Base-by-base conservation (phyloP, 2,888 invertebrate genomes). In the Philonicus albiceps region DNA sequence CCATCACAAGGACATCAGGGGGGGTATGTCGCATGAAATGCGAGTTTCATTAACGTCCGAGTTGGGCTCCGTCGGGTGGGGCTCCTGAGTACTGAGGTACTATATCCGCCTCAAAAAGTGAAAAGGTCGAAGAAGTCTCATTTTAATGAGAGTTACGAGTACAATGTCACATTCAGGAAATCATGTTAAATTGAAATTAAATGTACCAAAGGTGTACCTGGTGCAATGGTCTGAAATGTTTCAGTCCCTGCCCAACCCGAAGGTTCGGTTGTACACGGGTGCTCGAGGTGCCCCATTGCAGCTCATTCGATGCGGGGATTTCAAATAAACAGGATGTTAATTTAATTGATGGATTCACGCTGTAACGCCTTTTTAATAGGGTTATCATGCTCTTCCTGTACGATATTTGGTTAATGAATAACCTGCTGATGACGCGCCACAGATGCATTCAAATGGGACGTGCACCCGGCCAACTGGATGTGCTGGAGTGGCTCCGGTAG, bases 361-460 rank as follows among this genome's bases (percentile, higher is more conserved):
- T 88, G 88, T 89, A 89, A 89, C 89, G 88, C 89, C 89, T 89
- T 89, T 89, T 89, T 89, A 89, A 89, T 89, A 88, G 89, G 89
- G 89, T 89, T 89, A 89, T 89, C 88, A 89, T 87, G 53, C 78
- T n/a, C n/a, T 74, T 55, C 64, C 76, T 64, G 86, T 84, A 43
- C 78, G 78, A 88, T 87, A 87, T 88, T 88, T 86, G 87, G 88
- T 87, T 88, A 88, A 88, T 88, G 87, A 88, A 88, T 88, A 88
- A 87, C 76, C 88, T 83, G 87, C 86, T 88, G 86, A 86, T 86
- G 87, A 86, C 85, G 74, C 73, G 74, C 73, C 74, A 49, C 74
- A 22, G 84, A 31, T 53, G 85, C 85, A 73, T 43, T 74, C 49
- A 72, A 83, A 83, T 83, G 72, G 64, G 19, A 55, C 72, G 22